Base-by-base conservation (phyloP, 1,140 invertebrate genomes). In the Anoplolepis gracilipes region DNA sequence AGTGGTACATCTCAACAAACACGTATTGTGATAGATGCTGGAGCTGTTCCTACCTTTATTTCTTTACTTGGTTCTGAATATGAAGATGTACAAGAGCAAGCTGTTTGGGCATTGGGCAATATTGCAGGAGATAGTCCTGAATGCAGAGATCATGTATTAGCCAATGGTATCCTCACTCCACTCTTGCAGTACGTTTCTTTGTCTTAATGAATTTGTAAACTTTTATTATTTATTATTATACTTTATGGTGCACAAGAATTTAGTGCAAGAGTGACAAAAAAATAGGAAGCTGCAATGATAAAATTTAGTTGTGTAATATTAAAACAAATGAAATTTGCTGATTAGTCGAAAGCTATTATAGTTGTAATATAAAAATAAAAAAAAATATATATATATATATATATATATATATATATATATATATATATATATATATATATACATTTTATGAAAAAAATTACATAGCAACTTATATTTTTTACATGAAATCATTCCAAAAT, bases 1-100 rank as follows among this genome's bases (percentile, higher is more conserved):
- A 99, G 98, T 3, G 99, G 99, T n/a, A 99, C 98, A 28, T 99
- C 98, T 22, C 96, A 97, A 81, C 99, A 99, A 95, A 99, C 99
- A 3, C 96, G 97, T 78, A 97, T 98, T 90, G 99, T 99, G 0
- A 98, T 99, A 89, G 98, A 99, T 90, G 98, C 98, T 49, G 98
- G 98, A 62, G 99, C 98, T 36, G 98, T 99, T 61, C 98, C 98
- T 22, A 97, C 98, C 90, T 99, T 99, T 92, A 98, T 99, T 88
- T 95, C 96, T 39, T 95, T 99, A 39, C 95, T 99, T 30, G 95
- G 94, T 46, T 97, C 97, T 84, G 96, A 97, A n/a, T 97, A 97
- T 91, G 98, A 99, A 94, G 98, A 99, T 95, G 99, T 99, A 7
- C 97, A 99, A 93, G 99, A 99, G 95, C 97, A 99, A 95, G 98